Base-by-base conservation (phyloP, 2,888 invertebrate genomes). In the Platycnemis pennipes region DNA sequence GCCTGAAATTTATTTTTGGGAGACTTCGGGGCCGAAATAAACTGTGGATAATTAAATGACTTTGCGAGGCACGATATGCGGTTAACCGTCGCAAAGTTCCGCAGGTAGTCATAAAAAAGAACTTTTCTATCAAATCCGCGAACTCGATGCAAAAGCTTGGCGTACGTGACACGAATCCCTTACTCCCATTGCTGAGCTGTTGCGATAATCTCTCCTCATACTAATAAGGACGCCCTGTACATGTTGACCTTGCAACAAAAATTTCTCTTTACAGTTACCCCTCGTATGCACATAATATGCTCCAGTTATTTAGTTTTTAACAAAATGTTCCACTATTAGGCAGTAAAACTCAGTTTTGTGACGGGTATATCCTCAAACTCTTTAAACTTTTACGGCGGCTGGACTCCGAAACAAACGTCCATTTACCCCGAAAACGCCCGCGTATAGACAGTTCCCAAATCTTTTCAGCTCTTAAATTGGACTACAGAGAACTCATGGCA, bases 31-130 rank as follows among this genome's bases (percentile, higher is more conserved):
- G 77, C 37, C 37, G 37, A 77, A 77, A 77, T 77, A 77, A 77
- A 77, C 77, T 37, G 77, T 11, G 77, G 37, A 77, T 77, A 77
- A 77, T 77, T 22, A 77, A 77, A 77, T 77, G 77, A 77, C 31
- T 37, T 31, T 16, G 13, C 77, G 5, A 37, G 77, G 37, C 37
- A 31, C 31, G 37, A 37, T 37, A 37, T 77, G 37, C 37, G 77
- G 77, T 37, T 77, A 77, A 77, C 31, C 77, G 37, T 37, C 77
- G 13, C 37, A 26, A 77, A 77, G 31, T 37, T 37, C 31, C 77
- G 77, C 37, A 3, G 31, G 77, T 16, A 26, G 16, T 13, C 77
- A 63, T 26, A 77, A 77, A 77, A 77, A 77, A 77, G 0, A 77
- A 77, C 77, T 77, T 31, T 11, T 77, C 37, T 77, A 31, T 31